Conservation (phyloP, 1,140 invertebrate genomes). For the Phymorhynchus buccinoides region DNA sequence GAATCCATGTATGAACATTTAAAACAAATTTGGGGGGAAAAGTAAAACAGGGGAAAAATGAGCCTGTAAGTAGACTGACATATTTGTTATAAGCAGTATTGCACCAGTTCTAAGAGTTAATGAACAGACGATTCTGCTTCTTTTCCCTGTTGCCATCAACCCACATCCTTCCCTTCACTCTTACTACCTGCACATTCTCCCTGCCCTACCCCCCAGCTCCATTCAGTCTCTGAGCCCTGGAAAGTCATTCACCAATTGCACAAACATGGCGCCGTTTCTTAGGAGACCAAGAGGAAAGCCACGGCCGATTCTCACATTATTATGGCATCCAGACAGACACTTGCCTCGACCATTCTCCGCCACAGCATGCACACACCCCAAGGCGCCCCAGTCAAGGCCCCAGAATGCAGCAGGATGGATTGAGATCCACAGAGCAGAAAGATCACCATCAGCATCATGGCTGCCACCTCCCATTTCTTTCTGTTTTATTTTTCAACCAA, state of each 20-base stretch:
- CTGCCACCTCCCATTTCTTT: neutral
- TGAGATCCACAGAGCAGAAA: neutral
- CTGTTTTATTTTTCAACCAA: neutral
- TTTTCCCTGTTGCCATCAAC: no score
- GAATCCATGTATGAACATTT: neutral
- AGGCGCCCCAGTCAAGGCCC: neutral
- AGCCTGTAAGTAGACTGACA: neutral
- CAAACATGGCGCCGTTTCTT: neutral
- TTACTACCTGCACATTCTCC: neutral
- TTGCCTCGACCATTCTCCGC: neutral
- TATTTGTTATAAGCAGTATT: neutral
- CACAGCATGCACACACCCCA: neutral
- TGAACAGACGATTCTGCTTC: neutral
- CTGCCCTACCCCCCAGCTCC: neutral
- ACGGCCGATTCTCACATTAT: neutral
- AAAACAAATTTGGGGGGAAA: neutral
- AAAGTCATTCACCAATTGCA: neutral
- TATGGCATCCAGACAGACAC: neutral
- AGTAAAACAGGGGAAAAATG: neutral
- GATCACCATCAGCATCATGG: neutral
- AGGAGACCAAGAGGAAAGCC: neutral
- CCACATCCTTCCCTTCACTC: no score
- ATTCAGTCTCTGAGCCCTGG: conserved; percentile 1
- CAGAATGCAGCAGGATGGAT: neutral
- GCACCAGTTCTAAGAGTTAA: neutral